A percentile compares a stretch with the other conserved stretches of the same genome.
These are phyloP conservation scores for Boleophthalmus pectinirostris DNA, from an alignment of 2,113 vertebrate species.

Conservation along the genomic window DNA sequence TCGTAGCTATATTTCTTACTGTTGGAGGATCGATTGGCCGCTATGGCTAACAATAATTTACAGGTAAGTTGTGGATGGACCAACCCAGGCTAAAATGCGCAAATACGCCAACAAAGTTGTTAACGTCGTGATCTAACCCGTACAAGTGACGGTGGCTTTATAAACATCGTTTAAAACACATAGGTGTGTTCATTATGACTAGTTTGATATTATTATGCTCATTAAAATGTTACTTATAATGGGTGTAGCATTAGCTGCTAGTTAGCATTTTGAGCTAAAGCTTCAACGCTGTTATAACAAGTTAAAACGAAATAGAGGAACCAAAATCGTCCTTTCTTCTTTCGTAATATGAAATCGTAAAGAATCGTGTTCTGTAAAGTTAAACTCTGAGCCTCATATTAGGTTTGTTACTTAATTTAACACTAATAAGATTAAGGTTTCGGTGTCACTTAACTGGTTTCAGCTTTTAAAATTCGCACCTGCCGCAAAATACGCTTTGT, in stretches of 20 bases:
- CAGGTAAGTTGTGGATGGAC: conserved; percentile 72
- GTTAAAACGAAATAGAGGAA: not conserved
- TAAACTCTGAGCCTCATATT: too few species aligned
- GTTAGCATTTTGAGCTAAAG: conserved; percentile 55
- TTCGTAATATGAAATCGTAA: too few species aligned
- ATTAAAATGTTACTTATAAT: not conserved
- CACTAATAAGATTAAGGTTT: conserved; percentile 41
- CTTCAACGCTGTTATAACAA: not conserved
- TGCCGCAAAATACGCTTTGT: not conserved
- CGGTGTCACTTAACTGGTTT: conserved; percentile 2
- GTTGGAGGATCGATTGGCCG: conserved; percentile 46
- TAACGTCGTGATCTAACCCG: not conserved
- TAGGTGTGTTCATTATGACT: not conserved
- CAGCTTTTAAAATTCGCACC: not conserved
- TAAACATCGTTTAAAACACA: not conserved
- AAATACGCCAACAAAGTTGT: conserved; percentile 26
- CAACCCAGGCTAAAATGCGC: conserved; percentile 24
- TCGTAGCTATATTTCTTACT: conserved; percentile 22
- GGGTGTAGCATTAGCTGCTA: conserved; percentile 52
- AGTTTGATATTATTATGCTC: not conserved
- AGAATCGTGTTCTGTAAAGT: not conserved
- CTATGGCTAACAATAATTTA: conserved; percentile 82
- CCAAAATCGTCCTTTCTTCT: not conserved
- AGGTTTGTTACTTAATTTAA: too few species aligned
- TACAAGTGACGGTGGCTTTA: not conserved